Evolutionary conservation across 2,797 vertebrate species (phyloP), one percentile per base, ranked within the genome.

Genomic region (Tangara arthus): DNA sequence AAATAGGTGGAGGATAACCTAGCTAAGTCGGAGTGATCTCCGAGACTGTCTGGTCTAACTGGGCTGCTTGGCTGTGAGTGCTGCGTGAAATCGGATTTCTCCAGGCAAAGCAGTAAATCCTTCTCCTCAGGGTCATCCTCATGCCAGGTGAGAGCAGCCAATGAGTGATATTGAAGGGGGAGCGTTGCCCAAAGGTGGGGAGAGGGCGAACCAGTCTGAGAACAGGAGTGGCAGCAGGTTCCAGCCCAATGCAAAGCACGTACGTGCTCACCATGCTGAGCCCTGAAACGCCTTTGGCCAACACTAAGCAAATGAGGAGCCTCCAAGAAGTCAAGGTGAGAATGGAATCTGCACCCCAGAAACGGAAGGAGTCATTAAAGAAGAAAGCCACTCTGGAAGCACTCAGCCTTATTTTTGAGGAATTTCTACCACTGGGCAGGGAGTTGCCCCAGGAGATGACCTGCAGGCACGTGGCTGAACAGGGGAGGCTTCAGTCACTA

Each of bases 1-100:
- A 97, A 97, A 97, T 97, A 97, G 95, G 86, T 15, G 37, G 76
- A 95, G 93, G 95, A 97, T 97, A 96, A 97, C 96, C 87, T 8
- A 15, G 91, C 93, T 97, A 96, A 97, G 95, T 90, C 77, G 5
- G 7, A 85, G 94, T 15, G 83, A 95, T 95, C 94, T 91, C 90
- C 24, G 46, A 77, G 83, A 63, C 88, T 65, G 82, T 70, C 94
- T 90, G 84, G 93, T 71, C 66, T 82, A 57, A 82, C 80, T 16
- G 85, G 65, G 77, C 91, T 91, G 81, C 89, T 76, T 11, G 92
- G 85, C 84, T 70, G 76, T 2, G 22, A 93, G 59, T 1, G 41
- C 78, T 16, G 72, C 5, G 1, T 49, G 71, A 94, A 96, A 95
- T 95, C 83, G 59, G 96, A 90, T 95, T 89, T 78, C 85, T 91